Conservation (phyloP, 2,888 invertebrate species). For the Yponomeuta evonymella region DNA sequence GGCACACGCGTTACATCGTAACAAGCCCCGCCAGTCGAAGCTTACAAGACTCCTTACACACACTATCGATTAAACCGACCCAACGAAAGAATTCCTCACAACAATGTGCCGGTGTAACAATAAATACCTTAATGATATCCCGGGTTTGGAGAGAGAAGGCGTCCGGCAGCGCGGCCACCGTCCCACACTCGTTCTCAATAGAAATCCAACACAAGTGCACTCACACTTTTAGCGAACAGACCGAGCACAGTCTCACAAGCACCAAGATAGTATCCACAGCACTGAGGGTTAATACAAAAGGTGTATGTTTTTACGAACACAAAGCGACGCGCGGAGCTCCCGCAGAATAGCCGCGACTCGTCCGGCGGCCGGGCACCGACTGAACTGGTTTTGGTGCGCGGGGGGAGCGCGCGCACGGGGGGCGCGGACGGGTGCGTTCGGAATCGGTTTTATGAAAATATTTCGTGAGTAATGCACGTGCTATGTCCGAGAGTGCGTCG, state of each 20-base stretch:
- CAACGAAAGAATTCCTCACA: constrained; percentile 69
- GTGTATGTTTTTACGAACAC: constrained; percentile 61
- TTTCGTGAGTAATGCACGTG: constrained; percentile 77
- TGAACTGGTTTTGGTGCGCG: constrained; percentile 65
- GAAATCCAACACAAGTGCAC: constrained; percentile 65
- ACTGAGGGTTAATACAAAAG: constrained; percentile 59
- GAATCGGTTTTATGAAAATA: constrained; percentile 75
- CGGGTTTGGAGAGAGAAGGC: constrained; percentile 70
- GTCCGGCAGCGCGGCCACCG: constrained; percentile 64
- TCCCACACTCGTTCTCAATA: constrained; percentile 58
- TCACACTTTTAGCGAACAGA: constrained; percentile 36
- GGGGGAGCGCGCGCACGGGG: constrained; percentile 41
- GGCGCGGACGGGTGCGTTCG: constrained; percentile 62
- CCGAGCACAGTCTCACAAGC: constrained; percentile 68
- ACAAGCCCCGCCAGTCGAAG: constrained; percentile 36
- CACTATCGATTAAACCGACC: constrained; percentile 64
- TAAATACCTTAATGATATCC: constrained; percentile 77
- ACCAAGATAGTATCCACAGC: constrained; percentile 66
- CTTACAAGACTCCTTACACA: constrained; percentile 1
- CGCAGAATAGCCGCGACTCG: constrained; percentile 48
- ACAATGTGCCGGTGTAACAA: constrained; percentile 75
- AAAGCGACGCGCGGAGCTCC: constrained; percentile 46
- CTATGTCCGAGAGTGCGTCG: constrained; percentile 70
- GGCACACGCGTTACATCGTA: constrained; percentile 47
- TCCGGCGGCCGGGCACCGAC: constrained; percentile 71